Evolutionary conservation across 2,113 vertebrate species (phyloP), one percentile per base, ranked within the genome.

Genomic region (Corythornis madagascariensis): DNA sequence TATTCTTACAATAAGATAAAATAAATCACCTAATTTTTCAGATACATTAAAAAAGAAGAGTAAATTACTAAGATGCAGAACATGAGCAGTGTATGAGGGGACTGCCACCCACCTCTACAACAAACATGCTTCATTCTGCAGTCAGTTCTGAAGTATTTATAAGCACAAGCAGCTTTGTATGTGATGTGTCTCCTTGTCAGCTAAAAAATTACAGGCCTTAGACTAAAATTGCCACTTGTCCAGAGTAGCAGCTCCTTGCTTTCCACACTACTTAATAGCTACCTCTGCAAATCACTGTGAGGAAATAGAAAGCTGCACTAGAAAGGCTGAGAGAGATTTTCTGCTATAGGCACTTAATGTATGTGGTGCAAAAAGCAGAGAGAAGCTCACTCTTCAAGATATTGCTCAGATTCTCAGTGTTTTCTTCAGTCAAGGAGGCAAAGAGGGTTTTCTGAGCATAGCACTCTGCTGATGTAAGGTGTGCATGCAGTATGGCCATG

Each of bases 401-500:
- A 12, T 31, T 35, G 35, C 76, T 75, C 40, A 53, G 6, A 53
- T 57, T 78, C 57, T 72, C 66, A 45, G 29, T 25, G 5, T 50
- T 66, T 22, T 79, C 48, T 18, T 3, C 22, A 71, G 13, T 1
- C 18, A 69, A 61, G 9, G 38, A 67, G 16, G 35, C 16, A 56
- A 35, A 40, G 63, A 3, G 14, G 14, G 3, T 4, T 33, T 48
- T 42, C 60, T 52, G 60, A 47, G 53, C 43, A n/a, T 29, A 11
- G 18, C 2, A 38, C 53, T 56, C 56, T 76, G 16, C 38, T n/a
- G 65, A 14, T 35, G 17, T 3, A 42, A 38, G 38, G 43, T 1
- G 4, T 25, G 43, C 43, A 16, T 0, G 4, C 17, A 1, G 1
- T 56, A 18, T 5, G n/a, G 10, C 14, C 17, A 4, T 4, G 11